Conservation (phyloP, 2,888 invertebrate species). For the Apeira syringaria region DNA sequence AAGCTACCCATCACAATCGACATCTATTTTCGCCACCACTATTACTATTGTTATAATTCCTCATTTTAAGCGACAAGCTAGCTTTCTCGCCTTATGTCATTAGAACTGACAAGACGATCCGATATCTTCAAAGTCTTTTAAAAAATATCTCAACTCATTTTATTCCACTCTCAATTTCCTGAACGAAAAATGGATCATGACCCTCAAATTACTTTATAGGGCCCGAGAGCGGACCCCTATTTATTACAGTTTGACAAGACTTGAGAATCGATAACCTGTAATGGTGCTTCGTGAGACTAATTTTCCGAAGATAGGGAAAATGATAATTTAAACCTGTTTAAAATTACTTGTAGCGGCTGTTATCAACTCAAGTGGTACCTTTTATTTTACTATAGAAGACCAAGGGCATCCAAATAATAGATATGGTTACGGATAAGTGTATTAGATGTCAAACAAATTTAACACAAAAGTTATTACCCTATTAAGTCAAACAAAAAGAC, state of each 20-base stretch:
- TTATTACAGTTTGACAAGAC: conserved; percentile 25
- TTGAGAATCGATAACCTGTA: conserved; percentile 21
- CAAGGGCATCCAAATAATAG: too few relatives aligned
- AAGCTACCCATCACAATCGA: too few relatives aligned
- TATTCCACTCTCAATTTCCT: conserved; percentile 16
- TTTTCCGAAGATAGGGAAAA: conserved; percentile 17
- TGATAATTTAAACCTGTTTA: conserved; percentile 17
- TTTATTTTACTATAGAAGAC: too few relatives aligned
- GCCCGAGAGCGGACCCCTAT: conserved; percentile 18
- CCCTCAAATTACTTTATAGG: conserved; percentile 22
- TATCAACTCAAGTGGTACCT: conserved; percentile 4
- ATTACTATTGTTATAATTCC: not conserved
- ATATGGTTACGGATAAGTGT: not conserved
- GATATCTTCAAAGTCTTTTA: conserved; percentile 7
- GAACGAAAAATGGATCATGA: conserved; percentile 20
- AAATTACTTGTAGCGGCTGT: conserved; percentile 7
- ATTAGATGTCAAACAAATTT: not conserved
- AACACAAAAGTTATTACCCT: not conserved
- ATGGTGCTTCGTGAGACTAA: conserved; percentile 13
- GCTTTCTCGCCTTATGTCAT: not conserved
- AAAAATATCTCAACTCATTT: conserved; percentile 11
- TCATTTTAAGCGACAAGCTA: not conserved
- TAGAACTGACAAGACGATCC: not conserved
- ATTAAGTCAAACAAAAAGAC: not conserved
- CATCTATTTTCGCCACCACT: too few relatives aligned